Percentiles rank a stretch among this genome's conserved stretches.
phyloP scores from a whole-genome alignment of 1,140 invertebrate genomes.

The Drosophila subobscura region DNA sequence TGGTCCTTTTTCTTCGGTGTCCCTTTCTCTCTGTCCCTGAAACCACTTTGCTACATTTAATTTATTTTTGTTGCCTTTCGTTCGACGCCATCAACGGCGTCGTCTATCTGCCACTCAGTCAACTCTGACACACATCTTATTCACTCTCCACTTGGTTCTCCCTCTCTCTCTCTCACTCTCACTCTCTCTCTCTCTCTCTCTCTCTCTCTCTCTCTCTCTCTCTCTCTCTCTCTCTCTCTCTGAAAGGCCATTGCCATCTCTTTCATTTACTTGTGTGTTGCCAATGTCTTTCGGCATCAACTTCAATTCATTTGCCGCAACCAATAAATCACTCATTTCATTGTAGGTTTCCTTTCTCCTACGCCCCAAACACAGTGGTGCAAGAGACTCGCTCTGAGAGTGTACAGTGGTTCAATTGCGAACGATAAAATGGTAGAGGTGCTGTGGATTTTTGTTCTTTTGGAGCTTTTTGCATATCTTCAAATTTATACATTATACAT shows the following conservation, averaged over 20 bases:
- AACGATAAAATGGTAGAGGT: not conserved
- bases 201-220: not conserved
- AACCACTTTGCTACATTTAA: conserved; percentile 70
- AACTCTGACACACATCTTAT: conserved; percentile 63
- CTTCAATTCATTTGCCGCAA: conserved; percentile 64
- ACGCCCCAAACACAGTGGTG: conserved; percentile 45
- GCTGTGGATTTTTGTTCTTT: too few species aligned
- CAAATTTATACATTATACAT: not conserved
- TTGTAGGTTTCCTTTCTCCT: conserved; percentile 53
- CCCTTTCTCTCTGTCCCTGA: conserved; percentile 15
- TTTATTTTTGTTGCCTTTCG: conserved; percentile 20
- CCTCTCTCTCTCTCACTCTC: too few species aligned
- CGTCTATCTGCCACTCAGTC: conserved; percentile 55
- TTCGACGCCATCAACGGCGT: conserved; percentile 15
- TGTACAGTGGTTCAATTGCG: too few species aligned
- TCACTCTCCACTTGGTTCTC: conserved; percentile 26
- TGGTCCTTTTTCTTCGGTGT: conserved; percentile 5
- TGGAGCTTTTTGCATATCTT: not conserved
- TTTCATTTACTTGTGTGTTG: conserved; percentile 6
- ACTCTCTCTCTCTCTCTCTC: too few species aligned
- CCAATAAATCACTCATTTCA: conserved; percentile 77
- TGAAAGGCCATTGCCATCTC: not conserved
- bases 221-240: too few species aligned
- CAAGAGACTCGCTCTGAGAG: not conserved
- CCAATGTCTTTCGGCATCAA: conserved; percentile 63